These are phyloP conservation scores for Penaeus vannamei DNA, from an alignment of 1,140 invertebrate species.

Conservation along the genomic window DNA sequence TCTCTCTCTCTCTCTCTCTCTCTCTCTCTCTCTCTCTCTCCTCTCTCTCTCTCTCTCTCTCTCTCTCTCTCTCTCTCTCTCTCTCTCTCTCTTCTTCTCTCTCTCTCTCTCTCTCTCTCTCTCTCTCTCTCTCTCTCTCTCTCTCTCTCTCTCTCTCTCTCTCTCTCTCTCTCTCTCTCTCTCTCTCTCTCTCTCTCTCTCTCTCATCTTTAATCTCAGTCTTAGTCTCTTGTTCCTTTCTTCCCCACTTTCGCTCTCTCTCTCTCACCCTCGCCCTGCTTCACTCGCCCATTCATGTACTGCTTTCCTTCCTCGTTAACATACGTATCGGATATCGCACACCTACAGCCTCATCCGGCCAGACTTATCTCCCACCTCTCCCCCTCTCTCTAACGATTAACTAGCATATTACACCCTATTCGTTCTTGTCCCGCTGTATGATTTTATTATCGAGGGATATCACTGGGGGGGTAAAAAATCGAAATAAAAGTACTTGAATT, in stretches of 20 bases:
- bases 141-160: background rate
- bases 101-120: background rate
- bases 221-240: background rate
- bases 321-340: background rate
- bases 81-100: background rate
- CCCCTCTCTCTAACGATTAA: background rate
- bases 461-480: slow-evolving; percentile 5
- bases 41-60: background rate
- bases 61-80: background rate
- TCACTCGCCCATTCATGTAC: background rate
- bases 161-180: background rate
- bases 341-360: background rate
- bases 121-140: background rate
- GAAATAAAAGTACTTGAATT: slow-evolving; percentile 20
- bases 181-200: background rate
- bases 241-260: background rate
- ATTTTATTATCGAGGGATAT: background rate
- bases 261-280: background rate
- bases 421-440: background rate
- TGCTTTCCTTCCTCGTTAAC: too few relatives aligned
- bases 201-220: background rate
- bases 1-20: background rate
- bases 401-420: background rate
- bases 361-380: background rate
- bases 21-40: background rate